These are phyloP conservation scores for Brachymystax lenok DNA, from an alignment of 2,797 vertebrate genomes.

Conservation along the genomic window DNA sequence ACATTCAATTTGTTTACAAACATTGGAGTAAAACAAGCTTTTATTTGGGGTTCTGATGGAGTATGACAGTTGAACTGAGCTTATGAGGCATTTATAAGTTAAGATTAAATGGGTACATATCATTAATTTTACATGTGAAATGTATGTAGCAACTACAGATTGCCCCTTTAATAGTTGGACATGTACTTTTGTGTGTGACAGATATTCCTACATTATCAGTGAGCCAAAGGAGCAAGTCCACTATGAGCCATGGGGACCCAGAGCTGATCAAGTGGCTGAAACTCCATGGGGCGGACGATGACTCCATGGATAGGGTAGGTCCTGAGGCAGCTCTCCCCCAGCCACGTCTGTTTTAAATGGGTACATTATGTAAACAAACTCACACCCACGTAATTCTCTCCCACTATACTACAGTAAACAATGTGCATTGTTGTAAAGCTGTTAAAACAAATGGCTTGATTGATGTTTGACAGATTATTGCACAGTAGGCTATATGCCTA, in stretches of 20 bases:
- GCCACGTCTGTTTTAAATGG: not conserved
- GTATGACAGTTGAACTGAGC: too few species aligned
- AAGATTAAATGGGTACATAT: too few species aligned
- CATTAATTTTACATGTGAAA: too few species aligned
- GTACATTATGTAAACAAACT: not conserved
- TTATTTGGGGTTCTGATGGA: too few species aligned
- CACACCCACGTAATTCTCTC: not conserved
- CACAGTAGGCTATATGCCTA: not conserved
- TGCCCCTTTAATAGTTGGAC: not conserved
- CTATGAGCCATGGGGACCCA: slow-evolving; percentile 68
- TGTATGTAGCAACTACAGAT: too few species aligned
- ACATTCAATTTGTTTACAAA: too few species aligned
- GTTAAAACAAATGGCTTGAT: not conserved
- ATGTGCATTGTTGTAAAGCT: not conserved
- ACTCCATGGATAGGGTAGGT: slow-evolving; percentile 87
- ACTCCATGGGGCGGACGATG: slow-evolving; percentile 84
- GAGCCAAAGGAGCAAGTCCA: slow-evolving; percentile 58
- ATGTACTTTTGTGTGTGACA: slow-evolving; percentile 41
- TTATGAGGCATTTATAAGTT: too few species aligned
- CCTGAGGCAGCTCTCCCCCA: too few species aligned
- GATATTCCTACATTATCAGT: slow-evolving; percentile 73
- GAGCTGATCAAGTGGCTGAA: slow-evolving; percentile 88
- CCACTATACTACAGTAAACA: not conserved
- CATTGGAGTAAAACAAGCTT: too few species aligned
- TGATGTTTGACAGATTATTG: not conserved